Base-by-base conservation (phyloP, 2,888 invertebrate genomes). In the Trachelus iudaicus region DNA sequence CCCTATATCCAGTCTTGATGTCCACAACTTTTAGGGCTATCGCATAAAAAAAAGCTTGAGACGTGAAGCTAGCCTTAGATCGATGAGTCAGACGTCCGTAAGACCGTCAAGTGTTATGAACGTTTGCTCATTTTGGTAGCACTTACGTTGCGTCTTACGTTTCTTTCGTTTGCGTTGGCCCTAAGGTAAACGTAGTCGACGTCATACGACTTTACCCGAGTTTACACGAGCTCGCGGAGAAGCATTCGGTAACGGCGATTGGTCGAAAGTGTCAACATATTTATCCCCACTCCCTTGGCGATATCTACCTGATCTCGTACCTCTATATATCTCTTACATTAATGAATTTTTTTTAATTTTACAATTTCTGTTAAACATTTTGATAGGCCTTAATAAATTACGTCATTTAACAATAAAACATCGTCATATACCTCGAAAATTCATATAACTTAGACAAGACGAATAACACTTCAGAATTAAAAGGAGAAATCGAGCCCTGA, bases 241-340 rank as follows among this genome's bases (percentile, higher is more conserved):
- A 56, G 56, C 23, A 2, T 9, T 9, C 23, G 73, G 79, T 87
- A 85, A 87, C 87, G 85, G 86, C 85, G 82, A 83, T 80, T 83
- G 84, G 83, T 84, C 84, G 85, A 87, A 87, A 87, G 86, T 85
- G 85, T 85, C 82, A 85, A 82, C 79, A 77, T 40, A 75, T 76
- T 81, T 79, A 83, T 9, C 23, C 56, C 40, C 15, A 15, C 40
- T 40, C 15, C 4, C 15, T 35, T 3, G 35, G 4, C 15, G 37
- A 37, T 6, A 4, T 40, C 6, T 15, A 6, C 15, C 40, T 2
- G 40, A 40, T 23, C 23, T 23, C 2, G 1, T 6, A 40, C 2
- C 56, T 9, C 56, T 23, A 2, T 35, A 3, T 40, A 4, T 56
- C 56, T 56, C 23, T 23, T 9, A 56, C 23, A 9, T 56, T 56